Evolutionary conservation across 2,113 vertebrate species (phyloP), one percentile per base, ranked within the genome.

Genomic region (Procavia capensis): DNA sequence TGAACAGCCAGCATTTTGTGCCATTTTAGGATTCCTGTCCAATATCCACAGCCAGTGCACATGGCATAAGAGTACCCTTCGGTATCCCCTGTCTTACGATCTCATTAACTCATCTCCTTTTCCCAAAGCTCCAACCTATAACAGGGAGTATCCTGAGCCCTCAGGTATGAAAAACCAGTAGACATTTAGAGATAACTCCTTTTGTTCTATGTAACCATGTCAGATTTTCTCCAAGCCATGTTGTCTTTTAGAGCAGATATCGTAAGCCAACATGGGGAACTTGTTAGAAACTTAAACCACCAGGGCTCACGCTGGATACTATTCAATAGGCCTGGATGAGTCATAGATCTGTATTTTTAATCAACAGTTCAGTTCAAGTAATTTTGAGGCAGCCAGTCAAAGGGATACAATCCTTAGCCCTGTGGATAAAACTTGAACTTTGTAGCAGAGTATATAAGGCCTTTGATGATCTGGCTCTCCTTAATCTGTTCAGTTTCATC

Each of bases 341-440:
- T 78, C 45, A n/a, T 47, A 79, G 68, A 74, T 64, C 81, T 92
- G 36, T n/a, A 27, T 94, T 80, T 95, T 27, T 81, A 34, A 34
- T 70, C 72, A 95, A 84, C 3, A 47, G 24, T 75, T 34, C 3
- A 47, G 24, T 75, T 34, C n/a, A 95, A 43, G 63, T 36, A 41
- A 43, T 34, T 36, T 36, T 59, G 41, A 43, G 36, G 7, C 20
- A 66, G 70, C 68, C 83, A 64, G 27, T n/a, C 19, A 36, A 36
- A 59, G 20, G 34, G 68, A 16, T 43, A 3, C 34, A 74, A 61
- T 61, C 31, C 74, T 27, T 43, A 8, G 36, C 74, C 59, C 47
- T 6, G 11, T 9, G 29, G 61, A 14, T 6, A 45, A 61, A 81
- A 57, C 61, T 34, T 57, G 39, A 47, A 19, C 61, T n/a, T 78